Evolutionary conservation across 2,888 invertebrate genomes (phyloP).

Genomic region (Acanthosoma haemorrhoidale): DNA sequence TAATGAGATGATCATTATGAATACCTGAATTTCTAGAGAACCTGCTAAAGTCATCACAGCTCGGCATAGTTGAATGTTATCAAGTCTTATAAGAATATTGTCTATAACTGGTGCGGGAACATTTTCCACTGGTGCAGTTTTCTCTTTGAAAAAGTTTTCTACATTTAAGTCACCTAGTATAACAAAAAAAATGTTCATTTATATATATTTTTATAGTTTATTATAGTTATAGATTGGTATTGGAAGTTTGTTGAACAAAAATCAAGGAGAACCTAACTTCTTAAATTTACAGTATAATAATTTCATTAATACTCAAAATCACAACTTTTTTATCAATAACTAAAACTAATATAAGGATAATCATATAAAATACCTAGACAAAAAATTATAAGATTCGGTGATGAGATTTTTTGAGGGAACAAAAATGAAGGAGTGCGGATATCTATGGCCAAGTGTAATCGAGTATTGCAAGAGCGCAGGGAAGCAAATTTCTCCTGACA

Average conservation of each 20-base stretch:
- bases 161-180: slow-evolving; percentile 64
- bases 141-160: slow-evolving; percentile 71
- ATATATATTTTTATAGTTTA: neutral
- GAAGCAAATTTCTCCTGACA: slow-evolving; percentile 46
- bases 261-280: neutral
- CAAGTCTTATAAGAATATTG: slow-evolving; percentile 64
- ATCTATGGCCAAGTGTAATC: slow-evolving; percentile 59
- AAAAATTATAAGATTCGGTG: slow-evolving; percentile 69
- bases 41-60: slow-evolving; percentile 69
- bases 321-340: neutral
- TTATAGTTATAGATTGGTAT: neutral
- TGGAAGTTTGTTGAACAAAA: neutral
- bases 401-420: slow-evolving; percentile 72
- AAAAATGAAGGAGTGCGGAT: slow-evolving; percentile 69
- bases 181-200: neutral
- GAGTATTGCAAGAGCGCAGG: slow-evolving; percentile 50
- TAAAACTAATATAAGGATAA: no score
- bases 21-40: slow-evolving; percentile 64
- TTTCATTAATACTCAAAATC: neutral
- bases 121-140: slow-evolving; percentile 44
- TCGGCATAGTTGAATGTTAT: slow-evolving; percentile 60
- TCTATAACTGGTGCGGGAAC: slow-evolving; percentile 52
- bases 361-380: slow-evolving; percentile 65
- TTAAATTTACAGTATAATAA: neutral
- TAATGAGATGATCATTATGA: no score